Evolutionary conservation across 1,140 invertebrate species (phyloP).

Genomic region (Drosophila kurseongensis): DNA sequence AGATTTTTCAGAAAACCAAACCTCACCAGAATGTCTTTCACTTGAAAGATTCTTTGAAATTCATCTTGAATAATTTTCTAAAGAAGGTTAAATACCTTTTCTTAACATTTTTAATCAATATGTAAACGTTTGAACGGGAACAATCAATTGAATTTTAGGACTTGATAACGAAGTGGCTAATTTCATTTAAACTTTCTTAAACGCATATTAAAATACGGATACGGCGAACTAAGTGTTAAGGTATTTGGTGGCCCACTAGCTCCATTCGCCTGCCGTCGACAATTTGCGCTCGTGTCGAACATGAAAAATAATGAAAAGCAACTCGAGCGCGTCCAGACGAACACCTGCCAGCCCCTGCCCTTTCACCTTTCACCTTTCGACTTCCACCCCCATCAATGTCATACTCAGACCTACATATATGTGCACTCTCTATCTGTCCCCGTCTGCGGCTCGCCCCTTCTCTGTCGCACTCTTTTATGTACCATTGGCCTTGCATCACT

Average conservation of each 20-base stretch:
- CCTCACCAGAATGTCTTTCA: no score
- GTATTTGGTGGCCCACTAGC: neutral
- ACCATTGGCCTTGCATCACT: conserved; percentile 37
- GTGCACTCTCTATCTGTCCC: neutral
- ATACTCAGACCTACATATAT: conserved; percentile 12
- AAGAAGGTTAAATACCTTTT: no score
- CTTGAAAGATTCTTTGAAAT: no score
- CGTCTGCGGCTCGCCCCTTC: neutral
- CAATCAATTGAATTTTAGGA: no score
- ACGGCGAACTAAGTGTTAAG: neutral
- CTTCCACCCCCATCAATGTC: conserved; percentile 20
- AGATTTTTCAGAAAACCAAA: no score
- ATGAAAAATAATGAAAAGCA: conserved; percentile 77
- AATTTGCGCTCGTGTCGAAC: conserved; percentile 76
- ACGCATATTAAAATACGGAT: no score
- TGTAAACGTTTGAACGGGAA: no score
- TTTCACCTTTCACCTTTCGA: neutral
- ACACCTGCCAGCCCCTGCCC: conserved; percentile 15
- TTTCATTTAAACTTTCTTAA: neutral
- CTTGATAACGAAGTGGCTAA: no score
- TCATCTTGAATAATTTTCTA: no score
- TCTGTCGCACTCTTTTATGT: no score
- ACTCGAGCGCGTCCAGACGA: conserved; percentile 62
- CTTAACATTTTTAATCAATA: no score
- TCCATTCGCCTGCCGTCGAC: conserved; percentile 33